Evolutionary conservation across 2,797 vertebrate genomes (phyloP).

Genomic region (Phoeniculus purpureus): DNA sequence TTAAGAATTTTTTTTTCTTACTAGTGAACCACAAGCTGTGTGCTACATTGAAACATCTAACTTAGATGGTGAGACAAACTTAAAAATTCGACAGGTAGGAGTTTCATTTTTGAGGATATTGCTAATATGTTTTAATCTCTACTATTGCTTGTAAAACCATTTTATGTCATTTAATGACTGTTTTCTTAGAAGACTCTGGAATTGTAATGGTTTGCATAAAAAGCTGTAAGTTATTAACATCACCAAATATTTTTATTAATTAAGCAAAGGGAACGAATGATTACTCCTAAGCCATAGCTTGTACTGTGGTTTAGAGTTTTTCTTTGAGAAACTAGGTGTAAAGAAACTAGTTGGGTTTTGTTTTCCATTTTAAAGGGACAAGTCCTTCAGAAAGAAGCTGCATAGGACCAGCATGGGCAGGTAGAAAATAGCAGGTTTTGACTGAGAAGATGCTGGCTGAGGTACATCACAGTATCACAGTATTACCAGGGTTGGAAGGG

Average conservation of each 20-base stretch:
- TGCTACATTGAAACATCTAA: slow-evolving; percentile 99
- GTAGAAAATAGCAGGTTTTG: neutral
- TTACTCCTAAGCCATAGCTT: neutral
- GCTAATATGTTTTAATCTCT: neutral
- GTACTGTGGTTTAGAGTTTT: neutral
- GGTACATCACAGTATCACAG: no score
- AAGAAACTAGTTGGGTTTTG: neutral
- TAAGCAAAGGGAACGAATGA: neutral
- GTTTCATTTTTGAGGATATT: neutral
- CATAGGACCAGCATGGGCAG: neutral
- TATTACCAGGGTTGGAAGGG: no score
- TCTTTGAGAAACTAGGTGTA: neutral
- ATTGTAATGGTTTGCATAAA: neutral
- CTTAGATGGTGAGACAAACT: slow-evolving; percentile 98
- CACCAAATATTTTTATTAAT: neutral
- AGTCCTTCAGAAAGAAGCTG: neutral
- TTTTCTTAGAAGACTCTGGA: neutral
- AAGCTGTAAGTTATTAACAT: neutral
- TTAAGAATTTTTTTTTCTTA: slow-evolving; percentile 52
- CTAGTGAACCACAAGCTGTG: slow-evolving; percentile 97
- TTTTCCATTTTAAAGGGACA: neutral
- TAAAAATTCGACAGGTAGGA: slow-evolving; percentile 98
- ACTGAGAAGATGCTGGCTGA: neutral
- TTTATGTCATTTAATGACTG: neutral
- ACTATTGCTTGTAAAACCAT: neutral